These are phyloP conservation scores for Lamellibrachia satsuma DNA, from an alignment of 2,888 invertebrate genomes.

Conservation along the genomic window DNA sequence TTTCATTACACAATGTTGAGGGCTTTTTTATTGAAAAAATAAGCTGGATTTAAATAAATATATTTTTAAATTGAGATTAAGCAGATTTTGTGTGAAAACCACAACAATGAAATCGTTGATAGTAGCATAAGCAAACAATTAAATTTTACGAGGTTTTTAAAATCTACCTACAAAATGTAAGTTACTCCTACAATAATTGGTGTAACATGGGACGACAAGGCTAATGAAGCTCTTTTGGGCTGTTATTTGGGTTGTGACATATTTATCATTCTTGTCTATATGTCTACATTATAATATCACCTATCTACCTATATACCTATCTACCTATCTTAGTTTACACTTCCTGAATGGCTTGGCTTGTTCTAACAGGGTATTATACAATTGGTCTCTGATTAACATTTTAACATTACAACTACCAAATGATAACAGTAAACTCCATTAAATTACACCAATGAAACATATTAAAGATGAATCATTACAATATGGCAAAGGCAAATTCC, in stretches of 20 bases:
- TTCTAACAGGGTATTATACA: too few species aligned
- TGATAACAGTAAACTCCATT: too few species aligned
- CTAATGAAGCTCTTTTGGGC: background rate
- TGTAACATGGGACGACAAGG: background rate
- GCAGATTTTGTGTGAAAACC: background rate
- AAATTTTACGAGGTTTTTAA: background rate
- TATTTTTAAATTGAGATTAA: background rate
- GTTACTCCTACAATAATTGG: constrained; percentile 8
- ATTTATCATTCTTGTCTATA: background rate
- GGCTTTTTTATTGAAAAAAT: background rate
- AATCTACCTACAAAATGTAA: background rate
- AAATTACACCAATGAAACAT: too few species aligned
- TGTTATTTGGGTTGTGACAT: background rate
- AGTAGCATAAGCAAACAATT: background rate
- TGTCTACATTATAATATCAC: too few species aligned
- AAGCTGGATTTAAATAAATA: background rate
- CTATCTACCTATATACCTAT: too few species aligned
- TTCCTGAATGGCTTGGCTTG: too few species aligned
- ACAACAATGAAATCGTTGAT: background rate
- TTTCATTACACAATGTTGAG: background rate
- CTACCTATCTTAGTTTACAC: too few species aligned
- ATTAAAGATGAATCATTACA: too few species aligned
- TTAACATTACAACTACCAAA: too few species aligned
- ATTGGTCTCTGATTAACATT: too few species aligned
- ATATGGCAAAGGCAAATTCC: too few species aligned